Evolutionary conservation across 1,140 invertebrate species (phyloP).

Genomic region (Cotesia typhae): DNA sequence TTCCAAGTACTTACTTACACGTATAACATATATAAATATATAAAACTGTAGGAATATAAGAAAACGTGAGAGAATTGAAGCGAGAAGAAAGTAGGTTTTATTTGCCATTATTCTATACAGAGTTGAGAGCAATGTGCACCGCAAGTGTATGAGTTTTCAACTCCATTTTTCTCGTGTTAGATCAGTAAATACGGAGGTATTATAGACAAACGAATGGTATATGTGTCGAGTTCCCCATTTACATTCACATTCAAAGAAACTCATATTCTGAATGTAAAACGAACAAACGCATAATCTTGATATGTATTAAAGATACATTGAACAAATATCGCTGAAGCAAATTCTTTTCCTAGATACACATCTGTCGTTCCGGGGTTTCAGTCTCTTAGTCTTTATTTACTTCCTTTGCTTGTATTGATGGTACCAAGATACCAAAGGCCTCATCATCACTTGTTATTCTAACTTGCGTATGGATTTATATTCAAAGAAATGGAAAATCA

Average conservation of each 20-base stretch:
- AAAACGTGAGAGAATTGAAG: constrained; percentile 27
- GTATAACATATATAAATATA: neutral
- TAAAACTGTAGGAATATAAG: neutral
- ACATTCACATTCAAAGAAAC: neutral
- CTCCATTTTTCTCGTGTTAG: constrained; percentile 25
- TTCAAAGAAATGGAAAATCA: constrained; percentile 33
- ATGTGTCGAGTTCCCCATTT: neutral
- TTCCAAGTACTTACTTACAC: neutral
- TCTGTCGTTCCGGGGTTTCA: neutral
- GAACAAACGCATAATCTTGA: constrained; percentile 7
- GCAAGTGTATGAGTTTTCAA: constrained; percentile 2
- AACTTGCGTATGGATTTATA: constrained; percentile 33
- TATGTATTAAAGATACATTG: constrained; percentile 7
- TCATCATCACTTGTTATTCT: neutral
- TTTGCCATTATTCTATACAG: constrained; percentile 32
- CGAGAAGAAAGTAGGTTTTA: constrained; percentile 17
- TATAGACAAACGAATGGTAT: constrained; percentile 16
- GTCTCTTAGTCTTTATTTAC: neutral
- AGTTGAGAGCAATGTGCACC: constrained; percentile 10
- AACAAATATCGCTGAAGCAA: constrained; percentile 13
- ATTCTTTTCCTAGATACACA: constrained; percentile 7
- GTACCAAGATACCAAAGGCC: constrained; percentile 3
- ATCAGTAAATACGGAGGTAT: constrained; percentile 28
- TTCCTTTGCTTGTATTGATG: constrained; percentile 12
- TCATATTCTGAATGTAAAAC: neutral